Conservation (phyloP, 2,113 vertebrate species). For the Epinephelus moara region DNA sequence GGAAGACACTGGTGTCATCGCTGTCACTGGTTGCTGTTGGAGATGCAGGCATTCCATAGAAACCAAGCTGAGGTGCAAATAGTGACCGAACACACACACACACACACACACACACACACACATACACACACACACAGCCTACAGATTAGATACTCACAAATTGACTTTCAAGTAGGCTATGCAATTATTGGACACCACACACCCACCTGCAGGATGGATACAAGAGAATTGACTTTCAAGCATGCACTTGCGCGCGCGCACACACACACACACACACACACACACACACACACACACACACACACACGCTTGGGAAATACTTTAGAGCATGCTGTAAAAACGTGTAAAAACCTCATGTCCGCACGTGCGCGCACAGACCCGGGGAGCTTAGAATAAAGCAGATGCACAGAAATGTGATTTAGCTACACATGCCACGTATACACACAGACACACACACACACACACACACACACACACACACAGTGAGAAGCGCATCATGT, state of each 20-base stretch:
- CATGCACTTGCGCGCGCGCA: constrained; percentile 2
- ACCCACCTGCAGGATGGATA: constrained; percentile 10
- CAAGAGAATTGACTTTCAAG: constrained; percentile 6
- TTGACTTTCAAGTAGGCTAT: constrained; percentile 25
- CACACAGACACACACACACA: neutral
- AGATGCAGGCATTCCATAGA: constrained; percentile 31
- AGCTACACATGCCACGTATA: neutral
- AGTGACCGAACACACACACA: neutral
- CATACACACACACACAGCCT: neutral
- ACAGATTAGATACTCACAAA: constrained; percentile 13
- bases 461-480: neutral
- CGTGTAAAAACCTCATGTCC: constrained; percentile 8
- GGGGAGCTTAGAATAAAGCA: neutral
- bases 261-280: neutral
- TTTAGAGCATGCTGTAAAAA: constrained; percentile 32
- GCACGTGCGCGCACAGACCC: constrained; percentile 47
- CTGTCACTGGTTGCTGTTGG: constrained; percentile 40
- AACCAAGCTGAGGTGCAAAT: constrained; percentile 17
- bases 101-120: constrained; percentile 2
- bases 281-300: constrained; percentile 25
- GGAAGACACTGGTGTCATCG: constrained; percentile 37
- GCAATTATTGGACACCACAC: constrained; percentile 4
- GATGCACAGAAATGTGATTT: constrained; percentile 17
- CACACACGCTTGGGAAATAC: constrained; percentile 8
- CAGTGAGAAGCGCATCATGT: constrained; percentile 24